A percentile compares a stretch with the other conserved stretches of the same genome.
These are phyloP conservation scores for Hyperopisus bebe DNA, from an alignment of 2,113 vertebrate genomes.

Conservation along the genomic window DNA sequence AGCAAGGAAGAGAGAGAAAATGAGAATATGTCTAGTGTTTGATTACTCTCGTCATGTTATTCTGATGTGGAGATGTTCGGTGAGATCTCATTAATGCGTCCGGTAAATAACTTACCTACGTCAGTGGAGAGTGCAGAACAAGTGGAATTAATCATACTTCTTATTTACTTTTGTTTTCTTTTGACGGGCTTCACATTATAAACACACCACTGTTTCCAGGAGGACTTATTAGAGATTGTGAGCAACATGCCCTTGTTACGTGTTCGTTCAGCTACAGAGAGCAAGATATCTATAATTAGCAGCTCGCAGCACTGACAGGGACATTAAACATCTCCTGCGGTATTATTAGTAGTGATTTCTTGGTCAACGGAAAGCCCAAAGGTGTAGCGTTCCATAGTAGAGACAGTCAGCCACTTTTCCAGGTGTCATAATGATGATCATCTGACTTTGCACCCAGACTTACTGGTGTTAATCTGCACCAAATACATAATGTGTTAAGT, in stretches of 20 bases:
- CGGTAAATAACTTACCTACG: conserved; percentile 29
- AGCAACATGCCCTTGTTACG: neutral
- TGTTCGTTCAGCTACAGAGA: conserved; percentile 18
- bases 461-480: conserved; percentile 16
- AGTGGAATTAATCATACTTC: conserved; percentile 18
- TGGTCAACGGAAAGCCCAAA: conserved; percentile 17
- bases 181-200: neutral
- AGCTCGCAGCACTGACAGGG: conserved; percentile 12
- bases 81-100: conserved; percentile 32
- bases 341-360: conserved; percentile 20
- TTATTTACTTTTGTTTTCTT: conserved; percentile 14
- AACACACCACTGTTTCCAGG: conserved; percentile 13
- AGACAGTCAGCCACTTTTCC: neutral
- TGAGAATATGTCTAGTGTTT: neutral
- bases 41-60: neutral
- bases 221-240: neutral
- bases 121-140: conserved; percentile 20
- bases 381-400: neutral
- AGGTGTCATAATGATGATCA: conserved; percentile 22
- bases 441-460: conserved; percentile 21
- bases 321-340: conserved; percentile 12
- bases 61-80: neutral
- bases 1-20: neutral
- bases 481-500: neutral
- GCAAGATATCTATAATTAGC: conserved; percentile 28